Base-by-base conservation (phyloP, 1,140 invertebrate species). In the Penaeus indicus region DNA sequence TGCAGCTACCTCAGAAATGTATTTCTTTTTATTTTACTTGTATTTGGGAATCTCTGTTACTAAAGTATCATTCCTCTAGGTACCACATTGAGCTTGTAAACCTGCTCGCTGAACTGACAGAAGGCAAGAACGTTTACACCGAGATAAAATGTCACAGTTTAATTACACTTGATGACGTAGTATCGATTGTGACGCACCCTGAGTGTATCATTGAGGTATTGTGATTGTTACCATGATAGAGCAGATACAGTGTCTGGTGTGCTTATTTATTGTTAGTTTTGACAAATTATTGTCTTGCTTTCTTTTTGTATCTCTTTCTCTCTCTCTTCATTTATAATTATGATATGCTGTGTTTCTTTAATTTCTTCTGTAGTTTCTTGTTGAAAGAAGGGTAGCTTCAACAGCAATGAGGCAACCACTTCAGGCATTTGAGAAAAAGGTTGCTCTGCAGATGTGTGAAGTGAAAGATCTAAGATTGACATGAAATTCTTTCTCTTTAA, bases 61-160 rank as follows among this genome's bases (percentile, higher is more conserved):
- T 32, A 75, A 32, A 75, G 47, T 80, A 42, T 80, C 78, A 80
- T 89, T 80, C 93, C 90, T 94, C 94, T 86, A 97, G 97, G 91
- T 99, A 99, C 93, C 99, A 99, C 92, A 97, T 99, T 67, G 97
- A 99, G 93, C 94, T 99, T 77, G 98, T 99, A 0, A 98, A 98
- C 93, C 94, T 99, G 60, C 94, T 99, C 38, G 98, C 98, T 10
- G 97, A 97, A 92, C 99, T 98, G 93, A 99, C 99, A 0, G 98
- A 99, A 95, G 99, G 98, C 27, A 99, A 99, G 93, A 99, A 99
- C 93, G 97, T 99, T 3, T 98, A 98, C 92, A 99, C 99, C 0
- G 99, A 99, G 94, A 99, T 99, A 85, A 99, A 99, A 93, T 99
- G 98, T 92, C 98, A 99, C 92, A 98, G 97, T 93, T 94, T 99